Percentiles rank a stretch among this genome's conserved stretches.
Evolutionary conservation across 1,140 invertebrate genomes (phyloP).

Genomic region (Diploscapter pachys): DNA sequence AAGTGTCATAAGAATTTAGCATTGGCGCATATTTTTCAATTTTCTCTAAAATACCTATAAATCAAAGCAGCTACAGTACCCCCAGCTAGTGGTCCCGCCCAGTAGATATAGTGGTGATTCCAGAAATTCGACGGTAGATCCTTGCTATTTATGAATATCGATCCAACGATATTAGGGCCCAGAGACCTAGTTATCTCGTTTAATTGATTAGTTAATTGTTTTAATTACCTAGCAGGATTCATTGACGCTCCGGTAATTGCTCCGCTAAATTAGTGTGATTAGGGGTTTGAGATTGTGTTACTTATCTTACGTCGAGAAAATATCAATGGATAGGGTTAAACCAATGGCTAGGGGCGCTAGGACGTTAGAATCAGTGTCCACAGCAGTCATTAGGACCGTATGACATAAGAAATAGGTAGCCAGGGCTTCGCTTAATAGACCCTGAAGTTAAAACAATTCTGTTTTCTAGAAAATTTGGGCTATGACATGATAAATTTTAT

Average conservation of each 20-base stretch:
- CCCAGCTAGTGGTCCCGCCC: conserved; percentile 59
- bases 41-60: background rate
- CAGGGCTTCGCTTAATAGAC: conserved; percentile 56
- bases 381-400: conserved; percentile 55
- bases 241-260: conserved; percentile 60
- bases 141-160: conserved; percentile 15
- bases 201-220: too few species aligned
- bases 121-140: background rate
- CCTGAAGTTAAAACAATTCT: background rate
- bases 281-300: background rate
- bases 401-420: conserved; percentile 57
- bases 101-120: conserved; percentile 59
- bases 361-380: conserved; percentile 45
- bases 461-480: too few species aligned
- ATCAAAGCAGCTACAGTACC: conserved; percentile 45
- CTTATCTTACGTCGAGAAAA: conserved; percentile 47
- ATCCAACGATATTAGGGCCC: conserved; percentile 58
- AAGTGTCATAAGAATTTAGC: too few species aligned
- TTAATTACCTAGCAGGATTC: conserved; percentile 59
- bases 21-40: background rate
- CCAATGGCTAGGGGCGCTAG: conserved; percentile 59
- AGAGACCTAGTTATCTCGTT: conserved; percentile 47
- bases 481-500: too few species aligned
- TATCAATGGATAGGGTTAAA: conserved; percentile 55
- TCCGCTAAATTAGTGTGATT: conserved; percentile 37